Percentiles rank a stretch among this genome's conserved stretches.
Conservation (phyloP, 2,888 invertebrate genomes). For the Lochmaea crataegi region DNA sequence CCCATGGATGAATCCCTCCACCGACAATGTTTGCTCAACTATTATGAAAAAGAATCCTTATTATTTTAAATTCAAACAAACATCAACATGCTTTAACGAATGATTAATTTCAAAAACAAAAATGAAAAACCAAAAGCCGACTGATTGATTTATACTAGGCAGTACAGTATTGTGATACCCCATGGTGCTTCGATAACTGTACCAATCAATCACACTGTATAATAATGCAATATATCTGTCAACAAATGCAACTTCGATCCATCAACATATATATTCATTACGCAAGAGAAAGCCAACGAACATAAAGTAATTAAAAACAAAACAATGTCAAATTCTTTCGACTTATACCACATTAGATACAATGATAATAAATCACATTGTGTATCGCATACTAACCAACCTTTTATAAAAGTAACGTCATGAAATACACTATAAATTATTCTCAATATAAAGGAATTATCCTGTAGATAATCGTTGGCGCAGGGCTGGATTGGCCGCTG, state of each 20-base stretch:
- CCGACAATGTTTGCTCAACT: too few species aligned
- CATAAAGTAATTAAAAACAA: slow-evolving; percentile 40
- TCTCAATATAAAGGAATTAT: slow-evolving; percentile 45
- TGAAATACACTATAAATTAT: slow-evolving; percentile 44
- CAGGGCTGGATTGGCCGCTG: background rate
- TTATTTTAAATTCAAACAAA: background rate
- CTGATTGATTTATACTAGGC: slow-evolving; percentile 5
- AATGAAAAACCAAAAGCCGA: background rate
- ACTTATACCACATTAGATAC: slow-evolving; percentile 39
- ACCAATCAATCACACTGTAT: slow-evolving; percentile 29
- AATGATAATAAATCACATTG: slow-evolving; percentile 43
- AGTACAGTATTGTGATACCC: slow-evolving; percentile 24
- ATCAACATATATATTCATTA: slow-evolving; percentile 38
- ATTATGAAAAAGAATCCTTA: background rate
- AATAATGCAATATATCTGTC: slow-evolving; percentile 41
- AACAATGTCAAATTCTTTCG: slow-evolving; percentile 45
- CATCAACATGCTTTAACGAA: background rate
- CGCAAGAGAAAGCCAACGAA: slow-evolving; percentile 39
- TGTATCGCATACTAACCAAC: slow-evolving; percentile 37
- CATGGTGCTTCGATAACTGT: slow-evolving; percentile 29
- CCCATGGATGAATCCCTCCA: too few species aligned
- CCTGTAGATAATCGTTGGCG: slow-evolving; percentile 41
- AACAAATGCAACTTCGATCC: slow-evolving; percentile 39
- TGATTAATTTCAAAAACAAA: background rate
- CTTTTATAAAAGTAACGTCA: slow-evolving; percentile 42